A percentile compares a stretch with the other conserved stretches of the same genome.
Conservation (phyloP, 2,888 invertebrate species). For the Cephus sareptanus region DNA sequence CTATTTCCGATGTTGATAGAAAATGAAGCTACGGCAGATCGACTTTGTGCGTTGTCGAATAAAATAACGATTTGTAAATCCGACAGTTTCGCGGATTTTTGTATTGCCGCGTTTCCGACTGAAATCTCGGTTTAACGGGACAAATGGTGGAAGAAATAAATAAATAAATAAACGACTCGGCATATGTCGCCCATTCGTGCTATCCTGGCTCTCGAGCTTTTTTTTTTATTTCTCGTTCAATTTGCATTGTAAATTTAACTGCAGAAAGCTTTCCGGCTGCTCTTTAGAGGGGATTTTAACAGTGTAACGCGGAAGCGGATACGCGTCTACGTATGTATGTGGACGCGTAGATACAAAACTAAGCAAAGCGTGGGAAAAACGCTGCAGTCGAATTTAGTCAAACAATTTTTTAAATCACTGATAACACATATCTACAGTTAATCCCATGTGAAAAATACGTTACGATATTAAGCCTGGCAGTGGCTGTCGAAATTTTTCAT, state of each 20-base stretch:
- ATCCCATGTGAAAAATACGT: neutral
- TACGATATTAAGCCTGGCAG: neutral
- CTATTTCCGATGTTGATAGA: neutral
- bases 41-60: neutral
- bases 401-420: neutral
- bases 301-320: constrained; percentile 29
- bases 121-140: constrained; percentile 31
- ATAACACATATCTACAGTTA: neutral
- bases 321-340: neutral
- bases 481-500: neutral
- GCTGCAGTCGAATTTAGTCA: neutral
- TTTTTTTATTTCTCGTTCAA: constrained; percentile 44
- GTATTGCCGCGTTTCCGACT: constrained; percentile 41
- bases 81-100: constrained; percentile 39
- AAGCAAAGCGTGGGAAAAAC: neutral
- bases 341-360: neutral
- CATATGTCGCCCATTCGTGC: constrained; percentile 46
- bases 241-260: constrained; percentile 58
- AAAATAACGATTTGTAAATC: neutral
- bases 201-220: constrained; percentile 36
- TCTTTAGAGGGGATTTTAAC: constrained; percentile 45
- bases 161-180: constrained; percentile 26
- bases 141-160: constrained; percentile 19
- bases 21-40: neutral
- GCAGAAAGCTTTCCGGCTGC: constrained; percentile 44